Conservation (phyloP, 2,797 vertebrate genomes). For the Cryptoblepharus egeriae region DNA sequence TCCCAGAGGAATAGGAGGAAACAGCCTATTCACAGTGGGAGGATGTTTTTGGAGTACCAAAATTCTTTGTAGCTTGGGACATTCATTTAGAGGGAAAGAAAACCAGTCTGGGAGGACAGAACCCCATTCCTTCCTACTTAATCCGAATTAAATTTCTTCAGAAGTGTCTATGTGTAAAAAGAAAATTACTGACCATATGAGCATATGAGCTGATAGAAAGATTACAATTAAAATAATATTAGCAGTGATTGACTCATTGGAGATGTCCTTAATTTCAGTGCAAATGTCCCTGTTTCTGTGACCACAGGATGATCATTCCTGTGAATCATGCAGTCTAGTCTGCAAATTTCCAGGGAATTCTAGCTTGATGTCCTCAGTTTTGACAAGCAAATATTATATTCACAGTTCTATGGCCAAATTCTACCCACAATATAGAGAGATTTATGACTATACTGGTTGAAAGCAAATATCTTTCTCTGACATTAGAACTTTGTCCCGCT, state of each 20-base stretch:
- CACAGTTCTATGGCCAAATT: neutral
- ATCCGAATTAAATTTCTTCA: neutral
- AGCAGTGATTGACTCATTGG: neutral
- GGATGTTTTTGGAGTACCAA: neutral
- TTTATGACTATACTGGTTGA: neutral
- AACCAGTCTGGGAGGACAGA: neutral
- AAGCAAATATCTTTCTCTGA: neutral
- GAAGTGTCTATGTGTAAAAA: neutral
- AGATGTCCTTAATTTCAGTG: neutral
- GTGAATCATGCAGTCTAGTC: neutral
- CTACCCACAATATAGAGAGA: neutral
- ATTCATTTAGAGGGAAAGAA: too few species aligned
- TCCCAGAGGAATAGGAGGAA: neutral
- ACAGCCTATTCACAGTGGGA: too few species aligned
- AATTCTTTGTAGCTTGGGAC: neutral
- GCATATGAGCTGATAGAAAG: neutral
- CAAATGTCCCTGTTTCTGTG: neutral
- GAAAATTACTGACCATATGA: neutral
- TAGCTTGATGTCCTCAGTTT: neutral
- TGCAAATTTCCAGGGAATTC: neutral
- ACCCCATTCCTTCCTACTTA: neutral
- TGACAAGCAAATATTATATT: neutral
- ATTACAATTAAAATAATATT: neutral
- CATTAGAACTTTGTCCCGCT: neutral
- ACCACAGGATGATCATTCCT: neutral